Base-by-base conservation (phyloP, 2,113 vertebrate genomes). In the Trematomus loennbergii region DNA sequence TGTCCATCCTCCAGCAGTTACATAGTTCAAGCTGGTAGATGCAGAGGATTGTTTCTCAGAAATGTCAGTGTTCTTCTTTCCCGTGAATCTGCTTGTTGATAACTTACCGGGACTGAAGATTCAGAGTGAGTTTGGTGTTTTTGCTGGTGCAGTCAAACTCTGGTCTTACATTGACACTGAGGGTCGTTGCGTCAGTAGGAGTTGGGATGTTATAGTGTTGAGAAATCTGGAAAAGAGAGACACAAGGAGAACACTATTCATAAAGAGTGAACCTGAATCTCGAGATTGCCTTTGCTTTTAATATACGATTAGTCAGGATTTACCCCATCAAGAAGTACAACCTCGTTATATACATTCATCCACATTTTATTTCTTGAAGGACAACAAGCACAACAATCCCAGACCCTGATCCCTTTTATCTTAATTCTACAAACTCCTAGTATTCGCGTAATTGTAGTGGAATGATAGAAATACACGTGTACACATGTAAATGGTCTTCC, bases 121-220 rank as follows among this genome's bases (percentile, higher is more conserved):
- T 57, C 11, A 92, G 36, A 29, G 36, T 66, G 22, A 87, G 12
- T 79, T 6, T 79, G 22, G 76, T 46, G 54, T 0, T 81, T 0
- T 9, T 12, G 9, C 5, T 29, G 12, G 0, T 25, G 72, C 91
- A 92, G 29, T 46, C n/a, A 2, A 75, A 40, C 9, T 70, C 53
- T 5, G 66, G 4, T 12, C 8, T 36, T 9, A 84, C 75, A 17
- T 61, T 1, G 45, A 93, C 52, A 0, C 16, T 79, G 40, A 95
- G 16, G 22, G 64, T 81, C 3, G 61, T 48, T 46, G 1, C 33
- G 2, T 55, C 29, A 36, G 52, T 1, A 7, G 88, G 88, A 75
- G 91, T 89, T 9, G 93, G 94, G 69, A 94, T 79, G 81, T 94
- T 94, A 75, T 93, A 94, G 65, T 73, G 55, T 15, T 91, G 62